These are phyloP conservation scores for Chelonoidis abingdonii DNA, from an alignment of 2,113 vertebrate genomes.

Conservation along the genomic window DNA sequence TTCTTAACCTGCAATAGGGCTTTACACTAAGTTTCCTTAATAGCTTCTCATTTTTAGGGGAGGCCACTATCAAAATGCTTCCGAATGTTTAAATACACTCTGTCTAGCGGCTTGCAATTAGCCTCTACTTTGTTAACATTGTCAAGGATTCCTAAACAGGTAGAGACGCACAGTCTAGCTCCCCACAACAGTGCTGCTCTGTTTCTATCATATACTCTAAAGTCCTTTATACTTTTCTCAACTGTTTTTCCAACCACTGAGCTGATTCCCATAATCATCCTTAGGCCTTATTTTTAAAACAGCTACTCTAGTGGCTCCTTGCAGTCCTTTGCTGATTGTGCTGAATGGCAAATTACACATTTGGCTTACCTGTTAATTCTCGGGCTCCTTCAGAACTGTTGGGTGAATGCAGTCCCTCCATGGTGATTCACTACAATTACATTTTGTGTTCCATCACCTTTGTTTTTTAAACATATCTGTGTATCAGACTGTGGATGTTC, in stretches of 20 bases:
- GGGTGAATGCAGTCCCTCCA: not conserved
- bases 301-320: not conserved
- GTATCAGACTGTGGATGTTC: not conserved
- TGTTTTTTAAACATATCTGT: not conserved
- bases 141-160: not conserved
- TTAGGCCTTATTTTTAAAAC: not conserved
- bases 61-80: not conserved
- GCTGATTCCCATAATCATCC: not conserved
- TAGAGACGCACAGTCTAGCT: not conserved
- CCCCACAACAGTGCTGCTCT: not conserved
- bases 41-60: not conserved
- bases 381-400: not conserved
- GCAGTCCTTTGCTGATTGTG: not conserved
- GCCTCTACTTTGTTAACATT: not conserved
- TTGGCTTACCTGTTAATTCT: not conserved
- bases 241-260: not conserved
- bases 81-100: not conserved
- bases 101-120: not conserved
- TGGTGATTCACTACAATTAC: not conserved
- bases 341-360: not conserved
- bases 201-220: not conserved
- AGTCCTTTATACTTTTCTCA: not conserved
- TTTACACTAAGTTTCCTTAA: not conserved
- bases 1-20: not conserved
- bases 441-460: not conserved